Percentiles rank a stretch among this genome's conserved stretches.
Conservation (phyloP, 2,888 invertebrate genomes). For the Apodemia duryi region DNA sequence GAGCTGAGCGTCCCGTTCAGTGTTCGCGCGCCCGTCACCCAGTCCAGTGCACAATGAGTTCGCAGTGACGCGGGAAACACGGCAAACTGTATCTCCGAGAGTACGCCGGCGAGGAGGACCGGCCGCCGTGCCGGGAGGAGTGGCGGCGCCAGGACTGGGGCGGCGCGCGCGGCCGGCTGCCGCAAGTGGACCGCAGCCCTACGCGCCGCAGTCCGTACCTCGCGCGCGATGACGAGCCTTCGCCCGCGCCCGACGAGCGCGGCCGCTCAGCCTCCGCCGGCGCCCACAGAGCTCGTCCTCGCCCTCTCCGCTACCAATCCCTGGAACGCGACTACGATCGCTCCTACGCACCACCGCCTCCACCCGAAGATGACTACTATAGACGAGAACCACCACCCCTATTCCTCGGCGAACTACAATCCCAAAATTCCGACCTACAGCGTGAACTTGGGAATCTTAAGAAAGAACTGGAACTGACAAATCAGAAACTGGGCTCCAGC, state of each 20-base stretch:
- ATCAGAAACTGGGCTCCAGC: constrained; percentile 97
- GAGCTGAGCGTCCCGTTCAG: constrained; percentile 55
- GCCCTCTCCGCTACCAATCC: constrained; percentile 87
- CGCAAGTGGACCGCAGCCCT: constrained; percentile 94
- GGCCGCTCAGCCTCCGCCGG: constrained; percentile 86
- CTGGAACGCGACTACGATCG: constrained; percentile 89
- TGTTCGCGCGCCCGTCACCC: constrained; percentile 74
- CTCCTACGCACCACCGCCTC: constrained; percentile 92
- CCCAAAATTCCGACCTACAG: constrained; percentile 96
- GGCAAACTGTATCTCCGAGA: constrained; percentile 78
- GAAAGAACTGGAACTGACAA: constrained; percentile 96
- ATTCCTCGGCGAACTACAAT: constrained; percentile 92
- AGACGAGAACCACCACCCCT: constrained; percentile 80
- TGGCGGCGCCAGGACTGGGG: constrained; percentile 75
- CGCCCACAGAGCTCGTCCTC: constrained; percentile 87
- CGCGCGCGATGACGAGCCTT: constrained; percentile 88
- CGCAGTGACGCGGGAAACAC: constrained; percentile 71
- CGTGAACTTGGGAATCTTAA: constrained; percentile 93
- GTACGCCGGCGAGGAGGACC: constrained; percentile 77
- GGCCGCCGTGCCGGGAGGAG: constrained; percentile 73
- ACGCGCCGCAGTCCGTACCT: constrained; percentile 90
- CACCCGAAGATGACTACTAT: constrained; percentile 82
- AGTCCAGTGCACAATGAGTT: constrained; percentile 64
- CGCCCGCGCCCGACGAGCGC: constrained; percentile 90
- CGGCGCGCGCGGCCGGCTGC: constrained; percentile 82